phyloP scores from a whole-genome alignment of 2,888 invertebrate species.

The Ichneumon xanthorius region DNA sequence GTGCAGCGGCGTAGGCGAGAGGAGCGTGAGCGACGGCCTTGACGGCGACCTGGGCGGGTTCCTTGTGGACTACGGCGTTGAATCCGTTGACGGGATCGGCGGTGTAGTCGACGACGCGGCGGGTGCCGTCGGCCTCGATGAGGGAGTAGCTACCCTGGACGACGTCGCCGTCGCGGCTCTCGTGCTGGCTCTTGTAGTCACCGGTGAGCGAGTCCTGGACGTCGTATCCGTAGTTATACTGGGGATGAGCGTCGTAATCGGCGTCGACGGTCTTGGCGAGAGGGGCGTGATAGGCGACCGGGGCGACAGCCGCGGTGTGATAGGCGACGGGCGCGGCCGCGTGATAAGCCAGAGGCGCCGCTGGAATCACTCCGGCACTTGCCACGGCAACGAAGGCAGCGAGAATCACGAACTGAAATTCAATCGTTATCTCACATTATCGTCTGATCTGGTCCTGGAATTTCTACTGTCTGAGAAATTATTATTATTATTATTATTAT shows the following conservation, averaged over 20 bases:
- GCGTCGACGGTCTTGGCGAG: conserved; percentile 71
- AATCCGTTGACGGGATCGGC: conserved; percentile 70
- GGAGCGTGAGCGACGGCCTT: conserved; percentile 41
- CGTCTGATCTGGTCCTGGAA: too few species aligned
- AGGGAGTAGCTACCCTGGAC: conserved; percentile 82
- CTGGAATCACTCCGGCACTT: conserved; percentile 85
- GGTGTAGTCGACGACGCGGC: conserved; percentile 68
- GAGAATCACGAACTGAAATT: conserved; percentile 84
- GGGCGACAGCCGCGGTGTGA: conserved; percentile 85
- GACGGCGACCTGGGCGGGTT: conserved; percentile 62
- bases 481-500: too few species aligned
- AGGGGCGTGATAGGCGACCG: conserved; percentile 88
- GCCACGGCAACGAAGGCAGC: conserved; percentile 85
- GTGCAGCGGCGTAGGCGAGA: conserved; percentile 74
- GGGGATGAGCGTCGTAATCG: conserved; percentile 77
- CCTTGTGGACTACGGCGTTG: conserved; percentile 67
- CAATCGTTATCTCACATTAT: neutral
- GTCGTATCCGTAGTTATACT: conserved; percentile 75
- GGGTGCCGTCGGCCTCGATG: conserved; percentile 86
- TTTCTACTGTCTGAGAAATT: neutral
- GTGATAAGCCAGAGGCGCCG: conserved; percentile 71
- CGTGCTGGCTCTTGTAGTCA: conserved; percentile 76
- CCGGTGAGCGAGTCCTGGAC: conserved; percentile 76
- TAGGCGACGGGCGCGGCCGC: conserved; percentile 63
- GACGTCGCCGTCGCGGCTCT: conserved; percentile 76